Evolutionary conservation across 2,113 vertebrate species (phyloP).

Genomic region (Pseudopipra pipra): DNA sequence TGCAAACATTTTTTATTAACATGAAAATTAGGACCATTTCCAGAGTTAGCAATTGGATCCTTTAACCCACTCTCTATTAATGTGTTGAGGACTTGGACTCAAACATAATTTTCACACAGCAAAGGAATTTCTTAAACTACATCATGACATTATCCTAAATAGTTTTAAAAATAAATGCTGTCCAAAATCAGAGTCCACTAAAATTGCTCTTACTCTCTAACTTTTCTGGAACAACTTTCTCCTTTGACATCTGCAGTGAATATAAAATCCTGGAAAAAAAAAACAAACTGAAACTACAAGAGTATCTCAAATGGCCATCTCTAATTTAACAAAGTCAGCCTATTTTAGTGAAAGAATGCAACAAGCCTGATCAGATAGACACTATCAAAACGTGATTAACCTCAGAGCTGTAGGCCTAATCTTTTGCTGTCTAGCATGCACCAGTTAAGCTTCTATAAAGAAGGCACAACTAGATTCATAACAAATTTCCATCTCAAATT

Average conservation of each 20-base stretch:
- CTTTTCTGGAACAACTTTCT: neutral
- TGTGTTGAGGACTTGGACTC: neutral
- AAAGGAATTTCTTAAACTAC: neutral
- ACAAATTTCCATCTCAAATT: neutral
- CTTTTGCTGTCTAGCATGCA: neutral
- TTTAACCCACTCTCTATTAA: neutral
- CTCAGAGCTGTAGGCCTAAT: neutral
- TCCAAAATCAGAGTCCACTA: neutral
- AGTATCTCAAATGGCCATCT: neutral
- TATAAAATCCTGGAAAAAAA: neutral
- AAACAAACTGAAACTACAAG: neutral
- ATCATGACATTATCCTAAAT: neutral
- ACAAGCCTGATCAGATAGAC: neutral
- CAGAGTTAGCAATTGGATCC: neutral
- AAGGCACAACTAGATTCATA: neutral
- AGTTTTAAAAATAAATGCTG: neutral
- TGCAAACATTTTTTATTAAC: neutral
- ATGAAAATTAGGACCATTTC: neutral
- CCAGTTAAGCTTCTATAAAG: neutral
- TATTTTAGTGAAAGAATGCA: neutral
- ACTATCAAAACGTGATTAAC: neutral
- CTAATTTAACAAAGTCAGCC: neutral
- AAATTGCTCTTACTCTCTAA: neutral
- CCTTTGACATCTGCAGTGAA: neutral
- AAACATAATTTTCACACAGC: neutral